Conservation (phyloP, 1,140 invertebrate genomes). For the Nomia melanderi region DNA sequence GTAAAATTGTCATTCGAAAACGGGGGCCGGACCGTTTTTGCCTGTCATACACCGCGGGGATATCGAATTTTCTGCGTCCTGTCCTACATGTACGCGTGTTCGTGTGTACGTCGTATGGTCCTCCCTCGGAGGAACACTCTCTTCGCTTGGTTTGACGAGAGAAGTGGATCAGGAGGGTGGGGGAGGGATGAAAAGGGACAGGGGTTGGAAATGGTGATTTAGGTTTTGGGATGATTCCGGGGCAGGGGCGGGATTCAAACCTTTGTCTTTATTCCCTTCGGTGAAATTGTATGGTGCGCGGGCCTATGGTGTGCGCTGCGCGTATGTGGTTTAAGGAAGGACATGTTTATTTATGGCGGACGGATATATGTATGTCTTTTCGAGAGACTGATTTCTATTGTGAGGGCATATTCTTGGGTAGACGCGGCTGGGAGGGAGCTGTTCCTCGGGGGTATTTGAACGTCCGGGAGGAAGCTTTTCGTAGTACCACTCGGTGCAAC, state of each 20-base stretch:
- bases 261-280: slow-evolving; percentile 44
- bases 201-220: slow-evolving; percentile 45
- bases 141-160: not conserved
- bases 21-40: slow-evolving; percentile 48
- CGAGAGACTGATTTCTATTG: not conserved
- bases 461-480: not conserved
- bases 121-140: slow-evolving; percentile 47
- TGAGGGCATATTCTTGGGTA: slow-evolving; percentile 5
- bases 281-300: not conserved
- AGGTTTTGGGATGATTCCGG: slow-evolving; percentile 42
- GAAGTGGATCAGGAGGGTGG: not conserved
- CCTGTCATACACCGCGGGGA: slow-evolving; percentile 62
- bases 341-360: slow-evolving; percentile 37
- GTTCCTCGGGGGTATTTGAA: not conserved
- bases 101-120: slow-evolving; percentile 49
- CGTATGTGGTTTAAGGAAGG: not conserved
- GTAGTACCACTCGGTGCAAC: not conserved
- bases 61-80: slow-evolving; percentile 68
- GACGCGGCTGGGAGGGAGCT: not conserved
- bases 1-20: slow-evolving; percentile 69
- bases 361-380: slow-evolving; percentile 6
- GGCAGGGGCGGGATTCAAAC: not conserved
- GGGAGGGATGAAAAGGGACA: slow-evolving; percentile 29
- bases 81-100: too few species aligned
- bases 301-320: not conserved